Base-by-base conservation (phyloP, 2,113 vertebrate species). In the Engystomops pustulosus region DNA sequence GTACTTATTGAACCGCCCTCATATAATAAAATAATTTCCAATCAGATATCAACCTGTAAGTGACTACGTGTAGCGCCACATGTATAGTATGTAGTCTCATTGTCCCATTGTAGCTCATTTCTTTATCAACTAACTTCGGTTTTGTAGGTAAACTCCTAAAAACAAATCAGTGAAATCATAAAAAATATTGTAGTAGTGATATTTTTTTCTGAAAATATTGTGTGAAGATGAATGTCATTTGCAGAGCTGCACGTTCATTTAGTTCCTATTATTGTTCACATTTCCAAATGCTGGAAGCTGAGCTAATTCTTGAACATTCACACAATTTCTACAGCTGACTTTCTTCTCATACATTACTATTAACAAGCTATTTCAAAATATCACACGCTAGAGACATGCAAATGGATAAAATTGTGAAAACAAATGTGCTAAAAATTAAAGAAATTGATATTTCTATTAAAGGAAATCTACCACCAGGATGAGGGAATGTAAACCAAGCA, bases 51-150 rank as follows among this genome's bases (percentile, higher is more conserved):
- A 55, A 36, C 30, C 30, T 12, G 10, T 3, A 27, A 38, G 12
- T 81, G 67, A 27, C 7, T 71, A 81, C 67, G 79, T 81, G 79
- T 53, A 14, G 47, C 38, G 32, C 20, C 32, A 38, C 65, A 70
- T 27, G 67, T 41, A 27, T 12, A 15, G 1, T 14, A 30, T 68
- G 1, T 67, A 38, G n/a, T 36, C 18, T 65, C 36, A 51, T 81
- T 81, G 44, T 12, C 44, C 44, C 44, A 45, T 45, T 45, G 62
- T 81, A 81, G 30, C 49, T 81, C 49, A 51, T 53, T 38, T 38
- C 30, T 49, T 36, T 38, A 2, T 9, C 10, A 81, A 55, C 51
- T 67, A 70, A 81, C 34, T 49, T 70, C 30, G 38, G 1, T 55
- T 71, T 70, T 71, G 47, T 17, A 51, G 65, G 23, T 81, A 18